These are phyloP conservation scores for Palythoa caribaeorum DNA, from an alignment of 92 coral and sea anemone genomes.

Conservation along the genomic window DNA sequence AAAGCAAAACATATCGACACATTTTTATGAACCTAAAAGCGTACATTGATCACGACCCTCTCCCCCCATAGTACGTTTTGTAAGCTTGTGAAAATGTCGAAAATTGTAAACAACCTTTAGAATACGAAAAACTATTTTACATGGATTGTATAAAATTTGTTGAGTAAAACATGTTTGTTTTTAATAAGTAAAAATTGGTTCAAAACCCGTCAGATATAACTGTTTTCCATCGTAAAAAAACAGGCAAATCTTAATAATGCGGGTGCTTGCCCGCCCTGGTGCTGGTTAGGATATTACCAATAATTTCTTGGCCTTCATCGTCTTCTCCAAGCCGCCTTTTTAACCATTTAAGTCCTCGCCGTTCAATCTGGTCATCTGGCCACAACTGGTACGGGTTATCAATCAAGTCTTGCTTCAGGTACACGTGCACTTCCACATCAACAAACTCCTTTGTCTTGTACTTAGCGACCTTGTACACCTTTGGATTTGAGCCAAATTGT, in stretches of 20 bases:
- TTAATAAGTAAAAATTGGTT: too few relatives aligned
- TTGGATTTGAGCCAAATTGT: background rate
- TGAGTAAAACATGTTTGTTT: too few relatives aligned
- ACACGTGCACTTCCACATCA: background rate
- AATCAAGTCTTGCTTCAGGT: conserved; percentile 18
- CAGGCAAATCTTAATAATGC: background rate
- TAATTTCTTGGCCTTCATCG: conserved; percentile 27
- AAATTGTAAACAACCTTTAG: too few relatives aligned
- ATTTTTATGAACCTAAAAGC: too few relatives aligned
- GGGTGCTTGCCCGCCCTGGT: conserved; percentile 28
- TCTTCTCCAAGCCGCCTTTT: conserved; percentile 17
- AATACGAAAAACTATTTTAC: too few relatives aligned
- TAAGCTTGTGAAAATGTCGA: too few relatives aligned
- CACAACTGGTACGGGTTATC: conserved; percentile 37
- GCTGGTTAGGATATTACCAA: background rate
- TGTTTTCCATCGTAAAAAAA: too few relatives aligned
- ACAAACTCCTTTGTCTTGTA: conserved; percentile 38
- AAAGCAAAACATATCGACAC: too few relatives aligned
- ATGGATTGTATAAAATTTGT: too few relatives aligned
- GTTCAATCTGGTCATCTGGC: conserved; percentile 25
- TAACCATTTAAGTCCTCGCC: conserved; percentile 31
- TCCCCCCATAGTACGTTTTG: too few relatives aligned
- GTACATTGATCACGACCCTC: too few relatives aligned
- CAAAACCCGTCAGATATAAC: too few relatives aligned
- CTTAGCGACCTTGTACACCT: background rate